Percentiles rank a stretch among this genome's conserved stretches.
These are phyloP conservation scores for Iguana delicatissima DNA, from an alignment of 2,797 vertebrate genomes.

Conservation along the genomic window DNA sequence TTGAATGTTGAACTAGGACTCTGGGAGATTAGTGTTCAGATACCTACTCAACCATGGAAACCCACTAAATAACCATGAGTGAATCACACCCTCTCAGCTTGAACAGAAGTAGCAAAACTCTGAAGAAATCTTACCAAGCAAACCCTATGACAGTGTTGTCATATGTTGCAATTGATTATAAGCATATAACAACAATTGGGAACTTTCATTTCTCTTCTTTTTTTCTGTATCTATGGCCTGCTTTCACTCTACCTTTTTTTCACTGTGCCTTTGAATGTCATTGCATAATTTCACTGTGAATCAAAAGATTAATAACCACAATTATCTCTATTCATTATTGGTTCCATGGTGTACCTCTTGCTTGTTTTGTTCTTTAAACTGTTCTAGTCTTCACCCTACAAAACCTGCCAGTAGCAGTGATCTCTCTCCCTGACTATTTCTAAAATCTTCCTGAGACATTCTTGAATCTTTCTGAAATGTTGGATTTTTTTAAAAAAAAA, in stretches of 20 bases:
- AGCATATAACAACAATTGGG: too few relatives aligned
- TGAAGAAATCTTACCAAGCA: too few relatives aligned
- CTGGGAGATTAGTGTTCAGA: too few relatives aligned
- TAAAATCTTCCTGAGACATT: conserved; percentile 3
- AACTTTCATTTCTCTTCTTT: neutral
- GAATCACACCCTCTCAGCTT: too few relatives aligned
- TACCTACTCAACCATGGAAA: too few relatives aligned
- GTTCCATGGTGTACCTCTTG: neutral
- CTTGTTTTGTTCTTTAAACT: conserved; percentile 1
- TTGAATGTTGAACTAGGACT: too few relatives aligned
- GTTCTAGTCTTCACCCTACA: neutral
- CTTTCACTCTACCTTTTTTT: neutral
- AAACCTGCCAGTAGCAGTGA: neutral
- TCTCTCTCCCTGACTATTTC: neutral
- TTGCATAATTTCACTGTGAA: neutral
- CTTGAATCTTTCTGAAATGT: conserved; percentile 22
- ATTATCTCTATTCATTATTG: neutral
- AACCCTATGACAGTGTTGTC: too few relatives aligned
- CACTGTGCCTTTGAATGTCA: neutral
- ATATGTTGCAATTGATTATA: too few relatives aligned
- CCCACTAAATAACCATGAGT: too few relatives aligned
- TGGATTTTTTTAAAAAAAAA: conserved; percentile 36
- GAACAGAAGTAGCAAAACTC: too few relatives aligned
- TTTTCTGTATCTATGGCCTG: too few relatives aligned
- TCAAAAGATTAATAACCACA: neutral